These are phyloP conservation scores for Calephelis virginiensis DNA, from an alignment of 1,140 invertebrate genomes.

Conservation along the genomic window DNA sequence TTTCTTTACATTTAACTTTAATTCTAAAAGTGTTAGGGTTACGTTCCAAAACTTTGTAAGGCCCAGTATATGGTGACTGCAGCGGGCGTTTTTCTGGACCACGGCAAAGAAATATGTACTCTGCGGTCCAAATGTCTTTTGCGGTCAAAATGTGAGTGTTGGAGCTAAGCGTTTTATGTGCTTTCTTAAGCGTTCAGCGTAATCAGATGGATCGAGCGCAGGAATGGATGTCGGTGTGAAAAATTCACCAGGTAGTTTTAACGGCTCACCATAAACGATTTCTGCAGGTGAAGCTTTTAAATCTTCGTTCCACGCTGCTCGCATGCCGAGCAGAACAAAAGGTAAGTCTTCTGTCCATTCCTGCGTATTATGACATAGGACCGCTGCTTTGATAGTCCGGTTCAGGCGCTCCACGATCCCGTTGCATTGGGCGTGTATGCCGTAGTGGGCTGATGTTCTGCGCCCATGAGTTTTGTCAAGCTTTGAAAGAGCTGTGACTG, in stretches of 20 bases:
- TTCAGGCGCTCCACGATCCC: slow-evolving; percentile 67
- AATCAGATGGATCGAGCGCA: neutral
- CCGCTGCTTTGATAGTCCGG: slow-evolving; percentile 54
- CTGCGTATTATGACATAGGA: slow-evolving; percentile 38
- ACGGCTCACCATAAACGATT: slow-evolving; percentile 32
- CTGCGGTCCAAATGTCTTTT: neutral
- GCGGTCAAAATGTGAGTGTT: neutral
- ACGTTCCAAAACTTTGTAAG: too few species aligned
- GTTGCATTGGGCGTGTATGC: slow-evolving; percentile 42
- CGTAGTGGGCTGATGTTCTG: slow-evolving; percentile 42
- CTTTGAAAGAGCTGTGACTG: slow-evolving; percentile 24
- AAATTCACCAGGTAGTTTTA: slow-evolving; percentile 47
- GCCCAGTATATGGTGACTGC: slow-evolving; percentile 14
- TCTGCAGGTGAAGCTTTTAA: slow-evolving; percentile 41
- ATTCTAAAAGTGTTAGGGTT: too few species aligned
- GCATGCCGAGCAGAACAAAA: slow-evolving; percentile 58
- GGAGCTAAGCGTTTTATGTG: neutral
- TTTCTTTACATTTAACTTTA: too few species aligned
- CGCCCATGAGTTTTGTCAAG: slow-evolving; percentile 3
- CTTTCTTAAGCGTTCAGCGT: slow-evolving; percentile 6
- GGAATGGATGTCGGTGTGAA: slow-evolving; percentile 22
- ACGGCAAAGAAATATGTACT: neutral
- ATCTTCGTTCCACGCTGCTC: slow-evolving; percentile 49
- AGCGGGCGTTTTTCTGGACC: slow-evolving; percentile 4
- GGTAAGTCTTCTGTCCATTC: slow-evolving; percentile 56